phyloP scores from a whole-genome alignment of 2,797 vertebrate genomes.

The Siniperca obscura region DNA sequence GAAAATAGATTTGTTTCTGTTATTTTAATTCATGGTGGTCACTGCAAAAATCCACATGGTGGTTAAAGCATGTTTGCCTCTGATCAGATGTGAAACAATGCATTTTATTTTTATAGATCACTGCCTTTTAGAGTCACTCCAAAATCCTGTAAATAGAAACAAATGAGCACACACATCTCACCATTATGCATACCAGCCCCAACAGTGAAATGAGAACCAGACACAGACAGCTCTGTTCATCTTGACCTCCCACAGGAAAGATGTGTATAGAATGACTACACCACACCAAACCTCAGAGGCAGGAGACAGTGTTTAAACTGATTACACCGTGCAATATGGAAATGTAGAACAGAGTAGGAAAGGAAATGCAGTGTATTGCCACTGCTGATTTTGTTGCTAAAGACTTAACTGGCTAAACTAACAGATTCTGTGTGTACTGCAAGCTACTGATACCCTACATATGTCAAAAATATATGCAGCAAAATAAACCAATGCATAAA shows the following conservation, averaged over 20 bases:
- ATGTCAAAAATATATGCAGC: background rate
- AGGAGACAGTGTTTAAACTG: constrained; percentile 6
- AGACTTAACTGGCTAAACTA: background rate
- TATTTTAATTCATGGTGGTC: background rate
- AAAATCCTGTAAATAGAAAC: constrained; percentile 1
- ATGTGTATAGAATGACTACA: constrained; percentile 5
- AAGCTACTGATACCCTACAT: background rate
- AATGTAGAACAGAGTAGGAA: background rate
- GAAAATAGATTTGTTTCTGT: background rate
- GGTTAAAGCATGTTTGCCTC: background rate
- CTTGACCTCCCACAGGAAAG: constrained; percentile 22
- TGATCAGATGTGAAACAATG: background rate
- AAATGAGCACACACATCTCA: constrained; percentile 19
- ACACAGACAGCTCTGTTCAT: constrained; percentile 46
- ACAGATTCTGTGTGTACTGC: background rate
- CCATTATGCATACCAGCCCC: background rate
- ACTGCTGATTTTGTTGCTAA: constrained; percentile 11
- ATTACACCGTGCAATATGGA: constrained; percentile 9
- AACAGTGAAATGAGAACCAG: constrained; percentile 21
- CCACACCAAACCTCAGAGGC: constrained; percentile 4
- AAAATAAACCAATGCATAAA: background rate
- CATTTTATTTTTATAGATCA: background rate
- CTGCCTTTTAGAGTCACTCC: background rate
- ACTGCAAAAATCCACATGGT: background rate
- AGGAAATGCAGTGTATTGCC: background rate